Percentiles rank a stretch among this genome's conserved stretches.
Evolutionary conservation across 2,888 invertebrate species (phyloP).

Genomic region (Mimachlamys varia): DNA sequence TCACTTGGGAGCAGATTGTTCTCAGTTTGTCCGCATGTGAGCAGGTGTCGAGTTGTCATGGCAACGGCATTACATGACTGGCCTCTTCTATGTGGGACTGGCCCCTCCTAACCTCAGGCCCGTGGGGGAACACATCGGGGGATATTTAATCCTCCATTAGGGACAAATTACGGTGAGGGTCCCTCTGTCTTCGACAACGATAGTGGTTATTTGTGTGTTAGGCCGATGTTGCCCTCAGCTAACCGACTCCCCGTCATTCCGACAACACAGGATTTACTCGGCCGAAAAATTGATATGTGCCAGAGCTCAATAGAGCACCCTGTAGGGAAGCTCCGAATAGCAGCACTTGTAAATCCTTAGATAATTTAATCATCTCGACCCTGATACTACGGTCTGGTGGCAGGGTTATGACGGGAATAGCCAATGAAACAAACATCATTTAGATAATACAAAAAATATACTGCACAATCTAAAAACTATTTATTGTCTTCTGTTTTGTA

Average conservation of each 20-base stretch:
- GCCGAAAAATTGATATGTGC: slow-evolving; percentile 11
- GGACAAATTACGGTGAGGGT: slow-evolving; percentile 23
- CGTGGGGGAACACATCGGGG: neutral
- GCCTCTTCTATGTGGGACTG: neutral
- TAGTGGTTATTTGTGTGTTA: slow-evolving; percentile 27
- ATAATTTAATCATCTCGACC: slow-evolving; percentile 32
- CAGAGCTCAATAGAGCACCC: slow-evolving; percentile 17
- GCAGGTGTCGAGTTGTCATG: slow-evolving; percentile 14
- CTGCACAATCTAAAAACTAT: neutral
- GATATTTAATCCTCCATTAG: slow-evolving; percentile 31
- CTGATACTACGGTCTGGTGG: neutral
- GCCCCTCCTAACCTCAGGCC: slow-evolving; percentile 31
- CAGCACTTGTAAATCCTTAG: slow-evolving; percentile 14
- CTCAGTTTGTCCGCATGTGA: neutral
- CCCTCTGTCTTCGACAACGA: neutral
- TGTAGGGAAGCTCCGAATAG: neutral
- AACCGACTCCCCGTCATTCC: slow-evolving; percentile 26
- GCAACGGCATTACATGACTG: neutral
- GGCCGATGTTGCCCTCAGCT: neutral
- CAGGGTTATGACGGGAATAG: neutral
- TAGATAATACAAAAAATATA: neutral
- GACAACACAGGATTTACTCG: neutral
- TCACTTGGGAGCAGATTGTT: neutral
- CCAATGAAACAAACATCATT: neutral
- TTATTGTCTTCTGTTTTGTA: neutral